Evolutionary conservation across 1,140 invertebrate species (phyloP), one percentile per base, ranked within the genome.

Genomic region (Diprion similis): DNA sequence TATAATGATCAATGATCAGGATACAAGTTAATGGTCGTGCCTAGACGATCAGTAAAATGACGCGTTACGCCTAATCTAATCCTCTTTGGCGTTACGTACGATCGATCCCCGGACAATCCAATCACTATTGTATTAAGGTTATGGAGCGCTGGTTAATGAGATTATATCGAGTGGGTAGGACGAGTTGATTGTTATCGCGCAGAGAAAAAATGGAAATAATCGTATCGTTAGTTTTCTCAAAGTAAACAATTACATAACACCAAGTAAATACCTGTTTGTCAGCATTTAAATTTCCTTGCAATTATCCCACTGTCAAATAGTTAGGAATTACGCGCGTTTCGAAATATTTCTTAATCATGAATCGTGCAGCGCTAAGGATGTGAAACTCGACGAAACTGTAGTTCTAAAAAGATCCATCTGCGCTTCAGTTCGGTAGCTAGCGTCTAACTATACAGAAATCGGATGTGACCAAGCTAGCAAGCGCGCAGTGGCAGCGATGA

Each of bases 41-140:
- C 24, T 37, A 37, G 1, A 37, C 24, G 24, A 37, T 37, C 24
- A 37, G 24, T 37, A 37, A 6, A 37, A 37, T 37, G 24, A 59
- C n/a, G n/a, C 51, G n/a, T 59, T 59, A 59, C 51, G 51, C n/a
- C n/a, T n/a, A n/a, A n/a, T n/a, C n/a, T n/a, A n/a, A n/a, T n/a
- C n/a, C n/a, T n/a, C n/a, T n/a, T n/a, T n/a, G n/a, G n/a, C 51
- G n/a, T 59, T 59, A 59, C 51, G 51, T 59, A 37, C 24, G 51
- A 15, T 59, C n/a, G 51, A 59, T 59, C 51, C 7, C 11, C n/a
- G 24, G 6, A 59, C 51, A 59, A 59, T 59, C 7, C 24, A 37
- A 37, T 9, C 9, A 59, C 9, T 59, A 59, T 59, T 15, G n/a
- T 59, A 59, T 59, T 59, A 59, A 59, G 51, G 51, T 59, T 59